phyloP scores from a whole-genome alignment of 2,113 vertebrate species.

The Pelmatolapia mariae region DNA sequence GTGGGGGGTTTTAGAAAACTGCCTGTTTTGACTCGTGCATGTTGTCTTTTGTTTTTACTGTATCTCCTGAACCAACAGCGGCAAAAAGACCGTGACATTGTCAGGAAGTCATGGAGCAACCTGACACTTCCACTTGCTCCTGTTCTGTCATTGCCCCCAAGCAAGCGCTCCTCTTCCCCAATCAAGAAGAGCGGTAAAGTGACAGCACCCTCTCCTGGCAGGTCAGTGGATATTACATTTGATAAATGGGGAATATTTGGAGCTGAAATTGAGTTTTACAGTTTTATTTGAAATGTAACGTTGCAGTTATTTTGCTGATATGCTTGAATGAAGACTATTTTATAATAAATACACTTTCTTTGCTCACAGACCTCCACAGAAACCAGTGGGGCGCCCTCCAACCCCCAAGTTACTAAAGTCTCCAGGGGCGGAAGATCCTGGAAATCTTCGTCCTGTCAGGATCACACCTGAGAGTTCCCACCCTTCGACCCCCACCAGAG shows the following conservation, averaged over 20 bases:
- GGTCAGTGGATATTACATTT: constrained; percentile 67
- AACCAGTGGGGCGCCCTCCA: constrained; percentile 72
- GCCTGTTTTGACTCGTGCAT: neutral
- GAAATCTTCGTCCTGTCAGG: constrained; percentile 85
- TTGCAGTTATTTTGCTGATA: neutral
- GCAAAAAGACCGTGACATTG: constrained; percentile 72
- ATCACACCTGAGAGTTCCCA: constrained; percentile 62
- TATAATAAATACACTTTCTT: neutral
- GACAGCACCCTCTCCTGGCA: constrained; percentile 77
- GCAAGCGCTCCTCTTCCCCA: constrained; percentile 75
- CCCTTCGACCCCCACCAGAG: neutral
- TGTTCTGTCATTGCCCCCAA: constrained; percentile 53
- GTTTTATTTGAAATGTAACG: neutral
- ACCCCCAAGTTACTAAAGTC: constrained; percentile 78
- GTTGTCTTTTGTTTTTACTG: neutral
- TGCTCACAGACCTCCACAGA: constrained; percentile 67
- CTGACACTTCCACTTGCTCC: constrained; percentile 67
- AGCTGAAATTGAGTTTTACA: neutral
- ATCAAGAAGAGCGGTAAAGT: constrained; percentile 74
- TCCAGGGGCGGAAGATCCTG: constrained; percentile 70
- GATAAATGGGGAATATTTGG: neutral
- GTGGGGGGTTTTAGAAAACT: neutral
- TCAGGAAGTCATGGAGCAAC: constrained; percentile 79
- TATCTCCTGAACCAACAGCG: constrained; percentile 54
- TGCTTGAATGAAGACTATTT: neutral